Evolutionary conservation across 2,888 invertebrate genomes (phyloP), one percentile per base, ranked within the genome.

Genomic region (Dolichopus griseipennis): DNA sequence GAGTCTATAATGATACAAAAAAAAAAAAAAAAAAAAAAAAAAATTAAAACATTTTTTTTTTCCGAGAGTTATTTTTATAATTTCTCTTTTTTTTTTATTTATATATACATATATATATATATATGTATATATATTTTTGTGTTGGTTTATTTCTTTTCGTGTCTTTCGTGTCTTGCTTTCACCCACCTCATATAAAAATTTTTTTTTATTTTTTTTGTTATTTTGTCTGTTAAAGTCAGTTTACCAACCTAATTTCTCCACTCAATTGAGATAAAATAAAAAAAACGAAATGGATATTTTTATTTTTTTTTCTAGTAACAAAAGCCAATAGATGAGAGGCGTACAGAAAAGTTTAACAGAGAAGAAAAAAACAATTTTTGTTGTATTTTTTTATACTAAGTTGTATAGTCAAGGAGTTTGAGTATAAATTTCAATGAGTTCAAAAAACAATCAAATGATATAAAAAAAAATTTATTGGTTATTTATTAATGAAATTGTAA

Each of bases 191-290:
- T 18, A 8, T 37, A 12, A 37, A 37, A 5, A 34, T 34, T 34
- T 7, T 34, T 8, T 27, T 27, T 27, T 27, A 4, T 27, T 27
- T 27, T 4, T 27, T 27, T 27, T 27, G 2, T 52, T 15, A 52
- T 52, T 52, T n/a, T 18, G 9, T 15, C 52, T 52, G n/a, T 52
- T 52, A 52, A 12, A 52, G 52, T 52, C 52, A 52, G 52, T 52
- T 52, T 52, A n/a, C 52, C 52, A 52, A 52, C 52, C 52, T 52
- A 52, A 52, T 52, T 52, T 52, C 52, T 52, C 52, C 52, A 52
- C n/a, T 52, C 52, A 52, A 52, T 52, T 52, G 52, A 52, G 52
- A 52, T 6, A 52, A 52, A 52, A 52, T 18, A 37, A 37, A 27
- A 27, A 27, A 27, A 27, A 27, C 2, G 27, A 27, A 27, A 52